Base-by-base conservation (phyloP, 2,113 vertebrate genomes). In the Spermophilus dauricus region DNA sequence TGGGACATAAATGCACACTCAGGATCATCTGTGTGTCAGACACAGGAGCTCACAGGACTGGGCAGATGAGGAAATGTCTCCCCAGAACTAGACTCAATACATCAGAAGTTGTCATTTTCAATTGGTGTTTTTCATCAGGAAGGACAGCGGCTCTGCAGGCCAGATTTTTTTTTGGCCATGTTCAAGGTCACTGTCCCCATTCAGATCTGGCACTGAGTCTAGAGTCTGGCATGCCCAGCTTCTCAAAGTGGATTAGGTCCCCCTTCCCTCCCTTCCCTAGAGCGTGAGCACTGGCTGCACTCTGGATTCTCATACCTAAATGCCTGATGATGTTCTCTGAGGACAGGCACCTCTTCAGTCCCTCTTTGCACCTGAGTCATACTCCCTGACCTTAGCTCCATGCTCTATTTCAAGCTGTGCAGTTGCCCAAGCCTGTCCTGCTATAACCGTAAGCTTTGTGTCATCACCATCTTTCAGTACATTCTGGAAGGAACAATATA, bases 171-270 rank as follows among this genome's bases (percentile, higher is more conserved):
- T 75, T 16, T 20, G 83, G 67, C 65, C 77, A 80, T 28, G 45
- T 85, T 85, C 93, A 98, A 97, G 95, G 96, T 95, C 83, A 32
- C 51, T 42, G 70, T 90, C 45, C 75, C 16, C 24, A 86, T 56
- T 83, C 81, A 34, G 5, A 72, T 78, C 80, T 95, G 94, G 73
- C 61, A 7, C 69, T 70, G 24, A 78, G 22, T 89, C 75, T 34
- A 63, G 53, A 85, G 13, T 51, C 77, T 96, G 95, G 92, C 84
- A 96, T 70, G 34, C 24, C 65, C 58, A 9, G 5, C 48, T 77
- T 89, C 94, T 95, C 75, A 97, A 91, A 97, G 91, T 95, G 93
- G 86, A 98, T 97, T 95, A 97, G 51, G 45, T 91, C 17, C 65
- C 65, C 65, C 13, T 28, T n/a, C 48, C 26, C 34, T 2, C 37